Base-by-base conservation (phyloP, 2,113 vertebrate species). In the Catharus fuscescens region DNA sequence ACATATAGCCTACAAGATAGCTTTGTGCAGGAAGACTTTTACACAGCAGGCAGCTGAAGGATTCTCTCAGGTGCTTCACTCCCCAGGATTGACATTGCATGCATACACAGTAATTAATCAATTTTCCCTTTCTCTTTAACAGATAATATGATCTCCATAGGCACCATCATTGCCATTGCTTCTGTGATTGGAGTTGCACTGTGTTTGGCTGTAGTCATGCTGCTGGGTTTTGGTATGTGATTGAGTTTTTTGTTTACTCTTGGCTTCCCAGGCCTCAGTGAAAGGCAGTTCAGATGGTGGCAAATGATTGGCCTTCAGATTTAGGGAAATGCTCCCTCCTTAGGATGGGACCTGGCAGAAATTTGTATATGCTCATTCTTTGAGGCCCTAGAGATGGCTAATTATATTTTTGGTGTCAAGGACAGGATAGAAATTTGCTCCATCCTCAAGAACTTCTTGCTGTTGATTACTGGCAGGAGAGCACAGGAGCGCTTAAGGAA, bases 181-280 rank as follows among this genome's bases (percentile, higher is more conserved):
- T 76, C 71, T 88, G 60, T 97, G 84, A 73, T 70, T 5, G 94
- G 96, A 81, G 32, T 86, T 76, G 44, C 80, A 19, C 65, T 96
- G 56, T 73, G 97, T 85, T 87, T 97, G 77, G 74, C 95, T 56
- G 40, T 97, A 56, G 81, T 67, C 65, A 14, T 95, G 24, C 29
- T 96, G 18, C 50, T 97, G 19, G n/a, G 29, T 45, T 97, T 98
- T 54, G 97, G 98, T 98, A 97, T 65, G 97, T 97, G 70, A 16
- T 12, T 29, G 83, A 90, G 15, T 52, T 70, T 74, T 76, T 90
- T 81, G 28, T 45, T 44, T 18, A 56, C 9, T 38, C 38, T 89
- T 60, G 5, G 10, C 69, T 90, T 9, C 2, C 21, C 31, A 82
- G 28, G 16, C 45, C 52, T 36, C 23, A 11, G 45, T 45, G 67